Evolutionary conservation across 1,140 invertebrate species (phyloP), one percentile per base, ranked within the genome.

Genomic region (Pygmarrhopalites habei): DNA sequence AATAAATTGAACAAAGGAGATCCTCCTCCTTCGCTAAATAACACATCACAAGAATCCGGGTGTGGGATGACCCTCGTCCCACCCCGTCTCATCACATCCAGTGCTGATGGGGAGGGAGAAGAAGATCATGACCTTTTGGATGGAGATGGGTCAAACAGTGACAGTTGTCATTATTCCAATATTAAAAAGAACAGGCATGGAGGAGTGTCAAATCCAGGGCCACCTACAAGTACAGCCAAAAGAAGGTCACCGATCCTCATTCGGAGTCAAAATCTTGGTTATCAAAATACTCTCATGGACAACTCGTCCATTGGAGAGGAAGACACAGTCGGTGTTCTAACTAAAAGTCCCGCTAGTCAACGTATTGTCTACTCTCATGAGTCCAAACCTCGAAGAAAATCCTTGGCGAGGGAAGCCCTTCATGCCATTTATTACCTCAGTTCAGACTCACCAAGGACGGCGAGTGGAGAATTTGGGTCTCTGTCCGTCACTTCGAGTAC

Each of bases 371-470:
- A 44, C 39, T 43, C 14, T 23, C 25, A 41, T 12, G 26, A 17
- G 35, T 23, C 39, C 30, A n/a, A 28, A 25, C 43, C 53, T 21
- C 35, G 68, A 30, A 51, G 65, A 58, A 67, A 62, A 21, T 70
- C 68, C 4, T 43, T 67, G 39, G 68, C 68, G 14, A 58, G 58
- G 46, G 68, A 67, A 35, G 68, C 68, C 19, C 43, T 70, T 21
- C 62, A 64, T 47, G 46, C 63, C 5, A 58, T 70, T 19, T 69
- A 62, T 39, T 63, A 39, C 15, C 44, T 70, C 19, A 67, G 60
- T 63, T 52, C 68, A 2, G 53, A 56, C 5, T 56, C 53, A 14
- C 68, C 68, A 26, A 43, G 65, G 19, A 64, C 62, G 4, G 51
- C 57, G 17, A 68, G 63, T 60, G 32, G 39, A 21, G 67, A 68